Percentiles rank a stretch among this genome's conserved stretches.
phyloP scores from a whole-genome alignment of 2,888 invertebrate genomes.

The Melieria omissa region DNA sequence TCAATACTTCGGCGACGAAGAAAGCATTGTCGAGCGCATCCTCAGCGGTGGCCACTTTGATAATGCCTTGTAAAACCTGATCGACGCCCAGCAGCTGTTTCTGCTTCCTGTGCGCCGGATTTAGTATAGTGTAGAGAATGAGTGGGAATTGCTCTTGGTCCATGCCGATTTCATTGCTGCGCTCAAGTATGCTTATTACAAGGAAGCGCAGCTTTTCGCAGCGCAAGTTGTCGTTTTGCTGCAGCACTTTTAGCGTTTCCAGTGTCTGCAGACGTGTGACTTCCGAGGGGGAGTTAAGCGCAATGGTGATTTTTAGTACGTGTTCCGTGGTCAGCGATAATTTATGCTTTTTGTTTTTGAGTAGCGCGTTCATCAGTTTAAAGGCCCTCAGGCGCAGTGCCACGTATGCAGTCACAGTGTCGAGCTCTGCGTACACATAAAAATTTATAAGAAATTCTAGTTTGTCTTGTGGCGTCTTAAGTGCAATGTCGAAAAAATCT shows the following conservation, averaged over 20 bases:
- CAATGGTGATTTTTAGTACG: slow-evolving; percentile 64
- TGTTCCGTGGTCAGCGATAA: slow-evolving; percentile 46
- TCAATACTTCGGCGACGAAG: slow-evolving; percentile 50
- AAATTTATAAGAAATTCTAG: slow-evolving; percentile 72
- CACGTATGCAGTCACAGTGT: slow-evolving; percentile 55
- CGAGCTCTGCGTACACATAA: slow-evolving; percentile 59
- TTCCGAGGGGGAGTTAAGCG: slow-evolving; percentile 70
- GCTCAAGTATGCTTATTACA: slow-evolving; percentile 54
- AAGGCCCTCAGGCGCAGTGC: slow-evolving; percentile 70
- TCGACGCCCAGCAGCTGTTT: slow-evolving; percentile 58
- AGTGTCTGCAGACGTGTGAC: slow-evolving; percentile 71
- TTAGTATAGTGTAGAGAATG: slow-evolving; percentile 72
- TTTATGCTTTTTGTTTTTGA: slow-evolving; percentile 44
- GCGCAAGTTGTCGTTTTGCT: slow-evolving; percentile 28
- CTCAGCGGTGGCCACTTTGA: slow-evolving; percentile 47
- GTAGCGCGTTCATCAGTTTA: slow-evolving; percentile 53
- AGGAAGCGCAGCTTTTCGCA: slow-evolving; percentile 63
- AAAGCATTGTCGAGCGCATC: slow-evolving; percentile 43
- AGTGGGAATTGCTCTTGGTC: slow-evolving; percentile 76
- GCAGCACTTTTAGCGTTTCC: slow-evolving; percentile 66
- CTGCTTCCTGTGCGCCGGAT: slow-evolving; percentile 30
- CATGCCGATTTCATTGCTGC: slow-evolving; percentile 72
- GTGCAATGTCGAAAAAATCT: slow-evolving; percentile 68
- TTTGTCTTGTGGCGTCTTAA: slow-evolving; percentile 67
- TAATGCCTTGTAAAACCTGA: slow-evolving; percentile 46